A percentile compares a stretch with the other conserved stretches of the same genome.
phyloP scores from a whole-genome alignment of 2,797 vertebrate species.

The Rhynchotus rufescens region DNA sequence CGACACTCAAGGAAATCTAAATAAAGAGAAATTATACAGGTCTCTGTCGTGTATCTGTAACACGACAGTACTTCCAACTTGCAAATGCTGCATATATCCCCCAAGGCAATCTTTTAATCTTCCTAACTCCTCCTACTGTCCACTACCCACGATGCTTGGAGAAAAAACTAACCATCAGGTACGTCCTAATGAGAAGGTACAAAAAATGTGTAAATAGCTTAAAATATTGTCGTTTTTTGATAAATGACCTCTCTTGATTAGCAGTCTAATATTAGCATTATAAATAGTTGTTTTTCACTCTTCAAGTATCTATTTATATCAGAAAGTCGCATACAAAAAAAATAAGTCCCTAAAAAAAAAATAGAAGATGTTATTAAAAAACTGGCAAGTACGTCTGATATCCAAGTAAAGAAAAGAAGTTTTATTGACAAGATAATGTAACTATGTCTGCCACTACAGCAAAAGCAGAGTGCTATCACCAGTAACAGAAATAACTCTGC shows the following conservation, averaged over 20 bases:
- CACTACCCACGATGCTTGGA: background rate
- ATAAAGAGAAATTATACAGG: background rate
- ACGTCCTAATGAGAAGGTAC: background rate
- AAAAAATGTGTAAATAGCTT: background rate
- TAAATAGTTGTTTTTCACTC: background rate
- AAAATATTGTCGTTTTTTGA: background rate
- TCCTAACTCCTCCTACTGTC: background rate
- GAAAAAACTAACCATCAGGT: rapidly evolving
- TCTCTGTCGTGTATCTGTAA: background rate
- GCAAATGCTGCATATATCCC: background rate
- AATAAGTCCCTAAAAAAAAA: background rate
- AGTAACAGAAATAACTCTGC: background rate
- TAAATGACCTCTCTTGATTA: background rate
- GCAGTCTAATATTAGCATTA: background rate
- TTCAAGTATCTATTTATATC: background rate
- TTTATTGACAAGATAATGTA: background rate
- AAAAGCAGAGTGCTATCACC: background rate
- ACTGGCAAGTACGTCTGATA: background rate
- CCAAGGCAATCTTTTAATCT: background rate
- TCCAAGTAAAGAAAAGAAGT: background rate
- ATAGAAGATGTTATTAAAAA: background rate
- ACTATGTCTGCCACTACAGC: background rate
- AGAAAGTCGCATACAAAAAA: background rate
- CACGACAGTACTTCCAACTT: background rate
- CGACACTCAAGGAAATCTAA: background rate